Evolutionary conservation across 92 coral and sea anemone species (phyloP).

Genomic region (Diadumene lineata): DNA sequence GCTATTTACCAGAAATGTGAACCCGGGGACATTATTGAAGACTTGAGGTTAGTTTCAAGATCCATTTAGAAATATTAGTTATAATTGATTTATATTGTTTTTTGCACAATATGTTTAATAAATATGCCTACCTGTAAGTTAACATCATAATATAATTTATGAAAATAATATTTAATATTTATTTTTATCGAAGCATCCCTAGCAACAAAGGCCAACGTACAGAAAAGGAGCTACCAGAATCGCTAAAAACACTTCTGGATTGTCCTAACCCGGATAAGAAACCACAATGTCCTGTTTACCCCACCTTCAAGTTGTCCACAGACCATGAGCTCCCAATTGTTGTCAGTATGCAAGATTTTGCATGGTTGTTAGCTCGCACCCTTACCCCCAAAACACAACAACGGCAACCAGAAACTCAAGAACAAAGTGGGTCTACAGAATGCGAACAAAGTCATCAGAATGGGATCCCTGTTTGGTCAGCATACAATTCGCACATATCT

Average conservation of each 20-base stretch:
- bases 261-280: conserved; percentile 41
- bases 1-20: conserved; percentile 45
- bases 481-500: conserved; percentile 32
- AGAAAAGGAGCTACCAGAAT: conserved; percentile 37
- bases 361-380: conserved; percentile 46
- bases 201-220: neutral
- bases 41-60: conserved; percentile 17
- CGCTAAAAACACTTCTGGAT: conserved; percentile 40
- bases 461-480: conserved; percentile 43
- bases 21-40: neutral
- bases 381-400: conserved; percentile 24
- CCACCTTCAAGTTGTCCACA: conserved; percentile 30
- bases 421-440: neutral
- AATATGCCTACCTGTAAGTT: no score
- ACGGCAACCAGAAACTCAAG: neutral
- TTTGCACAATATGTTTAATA: no score
- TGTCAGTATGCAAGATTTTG: conserved; percentile 31
- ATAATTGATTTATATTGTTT: neutral
- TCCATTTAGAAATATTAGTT: neutral
- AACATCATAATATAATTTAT: no score
- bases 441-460: neutral
- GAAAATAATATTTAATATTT: neutral
- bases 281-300: conserved; percentile 46
- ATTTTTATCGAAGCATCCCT: neutral
- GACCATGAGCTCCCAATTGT: conserved; percentile 41